Conservation (phyloP, 2,797 vertebrate genomes). For the Margarornis squamiger region DNA sequence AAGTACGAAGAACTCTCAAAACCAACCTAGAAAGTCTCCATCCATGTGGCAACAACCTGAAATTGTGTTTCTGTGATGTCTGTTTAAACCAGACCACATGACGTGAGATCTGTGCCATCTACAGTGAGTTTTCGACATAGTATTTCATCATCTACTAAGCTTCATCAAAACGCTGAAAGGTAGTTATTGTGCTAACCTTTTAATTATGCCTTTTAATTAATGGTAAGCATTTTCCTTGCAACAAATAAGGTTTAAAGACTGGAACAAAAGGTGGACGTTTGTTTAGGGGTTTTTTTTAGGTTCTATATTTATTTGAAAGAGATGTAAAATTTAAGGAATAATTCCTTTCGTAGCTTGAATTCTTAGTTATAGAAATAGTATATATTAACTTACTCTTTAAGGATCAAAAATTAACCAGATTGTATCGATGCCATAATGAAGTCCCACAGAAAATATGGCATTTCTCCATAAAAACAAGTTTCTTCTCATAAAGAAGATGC, state of each 20-base stretch:
- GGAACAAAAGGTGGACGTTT: neutral
- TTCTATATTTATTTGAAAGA: neutral
- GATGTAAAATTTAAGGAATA: neutral
- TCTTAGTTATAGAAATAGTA: neutral
- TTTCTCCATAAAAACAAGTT: neutral
- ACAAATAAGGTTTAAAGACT: neutral
- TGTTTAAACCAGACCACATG: neutral
- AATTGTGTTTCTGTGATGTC: neutral
- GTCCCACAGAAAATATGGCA: neutral
- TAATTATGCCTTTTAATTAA: neutral
- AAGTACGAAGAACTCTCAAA: neutral
- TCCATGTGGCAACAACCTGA: neutral
- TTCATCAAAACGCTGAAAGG: neutral
- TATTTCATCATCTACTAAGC: neutral
- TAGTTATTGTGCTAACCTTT: neutral
- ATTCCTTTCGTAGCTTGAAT: neutral
- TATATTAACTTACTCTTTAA: neutral
- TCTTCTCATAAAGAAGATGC: neutral
- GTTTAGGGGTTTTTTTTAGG: neutral
- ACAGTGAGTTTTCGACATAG: neutral
- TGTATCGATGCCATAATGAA: neutral
- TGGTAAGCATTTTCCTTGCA: neutral
- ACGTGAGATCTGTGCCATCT: fast-evolving
- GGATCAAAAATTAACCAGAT: neutral
- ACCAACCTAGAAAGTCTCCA: neutral